These are phyloP conservation scores for Bergia sp. DNA, from an alignment of 92 coral and sea anemone species.

Conservation along the genomic window DNA sequence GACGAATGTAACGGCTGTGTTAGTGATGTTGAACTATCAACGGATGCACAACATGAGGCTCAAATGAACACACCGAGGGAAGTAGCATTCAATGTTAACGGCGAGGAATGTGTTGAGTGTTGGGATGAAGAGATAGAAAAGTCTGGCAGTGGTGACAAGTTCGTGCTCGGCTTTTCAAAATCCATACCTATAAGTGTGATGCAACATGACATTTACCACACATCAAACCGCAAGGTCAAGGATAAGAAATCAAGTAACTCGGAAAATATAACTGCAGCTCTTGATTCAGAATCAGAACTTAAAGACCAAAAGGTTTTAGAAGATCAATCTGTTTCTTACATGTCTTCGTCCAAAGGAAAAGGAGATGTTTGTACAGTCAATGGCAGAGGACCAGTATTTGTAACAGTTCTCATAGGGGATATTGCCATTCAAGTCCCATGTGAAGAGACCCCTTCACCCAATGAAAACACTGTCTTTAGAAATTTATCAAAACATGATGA, in stretches of 20 bases:
- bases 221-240: constrained; percentile 11
- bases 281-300: neutral
- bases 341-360: constrained; percentile 6
- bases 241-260: neutral
- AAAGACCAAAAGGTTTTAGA: neutral
- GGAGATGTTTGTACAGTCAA: neutral
- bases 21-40: neutral
- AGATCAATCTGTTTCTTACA: neutral
- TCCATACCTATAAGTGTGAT: constrained; percentile 49
- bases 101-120: constrained; percentile 34
- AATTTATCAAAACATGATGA: neutral
- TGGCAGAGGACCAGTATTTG: constrained; percentile 32
- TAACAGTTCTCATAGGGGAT: constrained; percentile 79
- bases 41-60: neutral
- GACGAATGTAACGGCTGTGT: neutral
- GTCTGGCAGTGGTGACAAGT: constrained; percentile 16
- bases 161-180: constrained; percentile 34
- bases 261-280: neutral
- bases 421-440: constrained; percentile 80
- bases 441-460: neutral
- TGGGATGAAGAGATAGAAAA: constrained; percentile 55
- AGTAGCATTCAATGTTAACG: constrained; percentile 25
- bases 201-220: constrained; percentile 42
- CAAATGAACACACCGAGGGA: constrained; percentile 10
- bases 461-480: neutral